Evolutionary conservation across 2,113 vertebrate species (phyloP), one percentile per base, ranked within the genome.

Genomic region (Saccopteryx bilineata): DNA sequence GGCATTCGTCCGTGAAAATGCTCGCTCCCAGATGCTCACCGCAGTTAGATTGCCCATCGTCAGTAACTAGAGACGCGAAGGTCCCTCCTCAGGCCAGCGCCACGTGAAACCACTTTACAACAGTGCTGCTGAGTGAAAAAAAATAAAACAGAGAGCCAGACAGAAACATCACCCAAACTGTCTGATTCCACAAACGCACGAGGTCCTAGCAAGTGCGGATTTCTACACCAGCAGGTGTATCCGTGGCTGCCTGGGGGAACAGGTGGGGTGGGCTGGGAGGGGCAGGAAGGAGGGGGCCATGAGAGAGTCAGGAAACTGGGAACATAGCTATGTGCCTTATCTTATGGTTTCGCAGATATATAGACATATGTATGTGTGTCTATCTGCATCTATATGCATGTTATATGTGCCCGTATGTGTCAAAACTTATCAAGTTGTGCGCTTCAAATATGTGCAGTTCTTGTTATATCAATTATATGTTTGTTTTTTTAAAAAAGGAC

Each of bases 341-440:
- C 7, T 23, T 11, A n/a, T 8, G 31, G 6, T 9, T 39, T 28
- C 65, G 60, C 12, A 46, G 78, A n/a, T 18, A 5, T 24, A 5
- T 39, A 1, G 4, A 13, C 21, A 24, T 2, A 17, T n/a, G 1
- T 1, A 23, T 0, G 2, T 9, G 11, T 11, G 21, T 33, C 66
- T 52, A 2, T 7, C 19, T 7, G 7, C 4, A 3, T 5, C 19
- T 33, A 5, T 8, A 15, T 1, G 14, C 23, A n/a, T 0, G 5
- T 23, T 3, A 39, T 24, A 17, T 1, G 1, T 33, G 7, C 14
- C 15, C 23, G 2, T 33, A 14, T 39, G 21, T 1, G 19, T 50
- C 26, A 54, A 19, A 52, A 58, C 24, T 21, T 74, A 56, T 4
- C 56, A n/a, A 17, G 33, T 2, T 19, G 23, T 31, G 7, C 46